Conservation (phyloP, 2,113 vertebrate species). For the Natator depressus region DNA sequence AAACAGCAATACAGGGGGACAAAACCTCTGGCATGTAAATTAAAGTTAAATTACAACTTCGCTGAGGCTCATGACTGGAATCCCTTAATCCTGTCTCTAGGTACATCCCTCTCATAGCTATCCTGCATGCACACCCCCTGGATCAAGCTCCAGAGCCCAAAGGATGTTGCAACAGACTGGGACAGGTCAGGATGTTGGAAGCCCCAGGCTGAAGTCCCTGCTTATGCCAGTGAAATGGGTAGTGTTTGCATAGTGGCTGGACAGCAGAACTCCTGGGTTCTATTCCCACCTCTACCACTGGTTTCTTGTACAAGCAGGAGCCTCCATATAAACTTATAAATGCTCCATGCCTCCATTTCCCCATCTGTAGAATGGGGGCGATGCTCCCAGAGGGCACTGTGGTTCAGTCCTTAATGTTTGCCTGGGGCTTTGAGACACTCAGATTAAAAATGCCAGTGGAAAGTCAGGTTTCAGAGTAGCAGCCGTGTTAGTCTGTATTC, state of each 20-base stretch:
- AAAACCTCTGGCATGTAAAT: background rate
- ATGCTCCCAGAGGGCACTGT: background rate
- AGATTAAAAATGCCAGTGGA: background rate
- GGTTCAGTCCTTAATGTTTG: background rate
- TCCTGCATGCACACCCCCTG: background rate
- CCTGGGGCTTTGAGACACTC: background rate
- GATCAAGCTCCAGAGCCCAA: background rate
- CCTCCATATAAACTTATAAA: background rate
- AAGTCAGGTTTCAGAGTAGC: background rate
- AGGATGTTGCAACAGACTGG: background rate
- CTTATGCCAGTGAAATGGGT: background rate
- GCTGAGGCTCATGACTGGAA: accelerated
- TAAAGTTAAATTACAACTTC: background rate
- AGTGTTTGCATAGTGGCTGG: background rate
- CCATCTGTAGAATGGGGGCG: background rate
- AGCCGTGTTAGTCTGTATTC: no score
- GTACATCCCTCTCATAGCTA: accelerated
- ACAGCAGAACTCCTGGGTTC: no score
- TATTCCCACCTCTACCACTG: background rate
- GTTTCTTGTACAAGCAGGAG: no score
- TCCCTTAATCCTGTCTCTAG: background rate
- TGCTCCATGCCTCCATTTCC: background rate
- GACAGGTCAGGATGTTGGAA: background rate
- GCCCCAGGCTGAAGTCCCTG: background rate
- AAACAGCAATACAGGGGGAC: background rate